Conservation (phyloP, 2,888 invertebrate genomes). For the Belgica antarctica region DNA sequence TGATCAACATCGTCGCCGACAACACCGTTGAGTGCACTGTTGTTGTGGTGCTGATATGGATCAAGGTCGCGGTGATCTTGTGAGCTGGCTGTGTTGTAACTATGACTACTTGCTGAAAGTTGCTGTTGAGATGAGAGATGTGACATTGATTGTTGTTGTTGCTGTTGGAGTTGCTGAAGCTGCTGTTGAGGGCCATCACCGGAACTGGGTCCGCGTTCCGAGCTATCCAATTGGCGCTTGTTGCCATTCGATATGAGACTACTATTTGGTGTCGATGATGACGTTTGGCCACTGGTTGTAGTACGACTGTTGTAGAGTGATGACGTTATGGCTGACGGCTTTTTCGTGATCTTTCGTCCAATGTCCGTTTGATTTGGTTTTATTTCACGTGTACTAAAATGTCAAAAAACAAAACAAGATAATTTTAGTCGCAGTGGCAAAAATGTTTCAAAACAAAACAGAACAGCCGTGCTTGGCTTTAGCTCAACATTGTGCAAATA, state of each 20-base stretch:
- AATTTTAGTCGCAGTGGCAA: background rate
- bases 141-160: slow-evolving; percentile 38
- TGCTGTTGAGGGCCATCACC: no score
- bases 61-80: slow-evolving; percentile 41
- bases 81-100: slow-evolving; percentile 45
- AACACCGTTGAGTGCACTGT: slow-evolving; percentile 38
- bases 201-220: background rate
- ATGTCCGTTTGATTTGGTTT: slow-evolving; percentile 88
- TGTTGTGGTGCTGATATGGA: slow-evolving; percentile 43
- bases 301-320: slow-evolving; percentile 51
- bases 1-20: slow-evolving; percentile 36
- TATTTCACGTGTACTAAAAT: slow-evolving; percentile 84
- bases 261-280: slow-evolving; percentile 40
- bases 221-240: slow-evolving; percentile 46
- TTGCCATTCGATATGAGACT: slow-evolving; percentile 20
- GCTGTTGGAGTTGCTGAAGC: slow-evolving; percentile 35
- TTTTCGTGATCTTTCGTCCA: slow-evolving; percentile 78
- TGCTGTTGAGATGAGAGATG: slow-evolving; percentile 41
- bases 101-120: slow-evolving; percentile 41
- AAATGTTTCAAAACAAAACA: no score
- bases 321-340: slow-evolving; percentile 49
- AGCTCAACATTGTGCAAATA: no score
- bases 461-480: no score
- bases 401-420: slow-evolving; percentile 45
- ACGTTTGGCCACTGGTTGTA: slow-evolving; percentile 46